Conservation (phyloP, 2,888 invertebrate genomes). For the Drosophila barbarae region DNA sequence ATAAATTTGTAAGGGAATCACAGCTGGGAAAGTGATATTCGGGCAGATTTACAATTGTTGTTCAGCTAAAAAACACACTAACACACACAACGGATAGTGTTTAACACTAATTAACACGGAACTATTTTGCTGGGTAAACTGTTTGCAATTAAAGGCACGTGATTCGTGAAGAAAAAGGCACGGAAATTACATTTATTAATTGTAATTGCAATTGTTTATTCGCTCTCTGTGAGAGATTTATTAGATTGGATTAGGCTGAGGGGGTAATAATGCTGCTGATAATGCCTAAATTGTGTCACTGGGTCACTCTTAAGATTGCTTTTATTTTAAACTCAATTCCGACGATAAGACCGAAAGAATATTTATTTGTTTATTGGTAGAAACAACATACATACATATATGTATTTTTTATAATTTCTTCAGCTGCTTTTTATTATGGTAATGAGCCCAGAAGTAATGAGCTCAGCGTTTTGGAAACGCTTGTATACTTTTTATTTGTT, state of each 20-base stretch:
- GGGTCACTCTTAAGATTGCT: conserved; percentile 24
- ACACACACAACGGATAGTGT: conserved; percentile 3
- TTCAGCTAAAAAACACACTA: conserved; percentile 4
- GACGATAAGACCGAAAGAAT: conserved; percentile 10
- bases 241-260: conserved; percentile 17
- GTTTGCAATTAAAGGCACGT: conserved; percentile 64
- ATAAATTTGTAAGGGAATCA: conserved; percentile 72
- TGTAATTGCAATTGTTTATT: conserved; percentile 22
- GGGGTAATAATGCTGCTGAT: conserved; percentile 45
- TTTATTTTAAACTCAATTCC: conserved; percentile 39
- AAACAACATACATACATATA: neutral
- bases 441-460: conserved; percentile 66
- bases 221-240: conserved; percentile 2
- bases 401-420: conserved; percentile 8
- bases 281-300: conserved; percentile 61
- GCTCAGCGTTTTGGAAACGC: conserved; percentile 67
- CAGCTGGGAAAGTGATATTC: conserved; percentile 68
- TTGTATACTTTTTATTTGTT: conserved; percentile 24
- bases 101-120: conserved; percentile 39
- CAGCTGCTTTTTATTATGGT: conserved; percentile 53
- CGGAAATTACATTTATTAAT: conserved; percentile 40
- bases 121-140: conserved; percentile 27
- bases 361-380: conserved; percentile 19
- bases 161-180: conserved; percentile 30
- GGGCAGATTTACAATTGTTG: conserved; percentile 58